Conservation (phyloP, 2,888 invertebrate species). For the Plebejus melissa region DNA sequence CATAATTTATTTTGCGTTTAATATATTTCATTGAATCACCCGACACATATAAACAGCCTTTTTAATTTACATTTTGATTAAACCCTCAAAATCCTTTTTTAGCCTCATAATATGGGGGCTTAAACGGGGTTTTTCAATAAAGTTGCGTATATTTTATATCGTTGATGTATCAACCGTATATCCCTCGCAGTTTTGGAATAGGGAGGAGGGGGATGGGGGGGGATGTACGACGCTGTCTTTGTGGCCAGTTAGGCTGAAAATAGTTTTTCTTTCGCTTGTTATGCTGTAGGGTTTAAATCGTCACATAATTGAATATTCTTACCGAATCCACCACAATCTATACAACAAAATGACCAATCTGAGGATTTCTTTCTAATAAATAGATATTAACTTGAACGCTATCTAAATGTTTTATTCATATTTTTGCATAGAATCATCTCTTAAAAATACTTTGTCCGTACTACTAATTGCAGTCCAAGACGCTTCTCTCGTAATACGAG, state of each 20-base stretch:
- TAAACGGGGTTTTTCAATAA: conserved; percentile 8
- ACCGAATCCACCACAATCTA: neutral
- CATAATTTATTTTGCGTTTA: neutral
- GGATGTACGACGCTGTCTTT: neutral
- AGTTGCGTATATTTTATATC: neutral
- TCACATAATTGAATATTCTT: neutral
- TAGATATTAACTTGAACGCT: no score
- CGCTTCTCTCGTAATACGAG: no score
- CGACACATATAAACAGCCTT: neutral
- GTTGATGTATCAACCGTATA: neutral
- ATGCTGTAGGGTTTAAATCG: neutral
- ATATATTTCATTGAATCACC: neutral
- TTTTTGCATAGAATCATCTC: neutral
- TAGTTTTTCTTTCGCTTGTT: neutral
- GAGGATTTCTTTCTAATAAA: no score
- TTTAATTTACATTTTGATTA: conserved; percentile 24
- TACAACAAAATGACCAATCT: no score
- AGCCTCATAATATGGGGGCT: conserved; percentile 13
- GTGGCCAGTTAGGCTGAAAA: neutral
- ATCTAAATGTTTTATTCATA: no score
- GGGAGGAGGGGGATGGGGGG: neutral
- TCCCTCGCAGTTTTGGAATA: neutral
- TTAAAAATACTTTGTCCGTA: neutral
- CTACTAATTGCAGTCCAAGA: no score
- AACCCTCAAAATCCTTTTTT: conserved; percentile 3